Percentiles rank a stretch among this genome's conserved stretches.
phyloP scores from a whole-genome alignment of 2,113 vertebrate genomes.

The Rhinopomastus cyanomelas region DNA sequence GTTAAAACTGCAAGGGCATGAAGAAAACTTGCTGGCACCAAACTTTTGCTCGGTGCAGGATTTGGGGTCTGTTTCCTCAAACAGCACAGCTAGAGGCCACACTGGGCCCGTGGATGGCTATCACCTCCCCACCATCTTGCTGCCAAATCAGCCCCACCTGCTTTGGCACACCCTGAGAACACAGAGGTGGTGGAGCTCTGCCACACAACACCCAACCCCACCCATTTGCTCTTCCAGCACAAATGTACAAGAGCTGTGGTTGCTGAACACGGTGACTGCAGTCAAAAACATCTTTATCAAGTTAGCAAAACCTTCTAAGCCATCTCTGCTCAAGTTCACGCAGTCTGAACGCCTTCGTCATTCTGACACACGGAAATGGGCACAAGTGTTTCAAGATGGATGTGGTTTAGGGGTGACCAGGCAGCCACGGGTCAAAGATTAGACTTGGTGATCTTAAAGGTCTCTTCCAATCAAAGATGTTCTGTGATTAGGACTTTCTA shows the following conservation, averaged over 20 bases:
- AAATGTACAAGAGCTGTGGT: fast-evolving
- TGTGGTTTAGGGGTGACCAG: too few relatives aligned
- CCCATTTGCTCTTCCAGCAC: not conserved
- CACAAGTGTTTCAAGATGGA: not conserved
- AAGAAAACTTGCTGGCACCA: not conserved
- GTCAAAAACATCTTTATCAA: not conserved
- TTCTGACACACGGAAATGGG: not conserved
- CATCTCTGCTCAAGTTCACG: fast-evolving
- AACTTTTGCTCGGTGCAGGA: not conserved
- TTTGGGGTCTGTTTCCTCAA: not conserved
- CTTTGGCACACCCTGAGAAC: slow-evolving; percentile 1
- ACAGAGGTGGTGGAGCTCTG: not conserved
- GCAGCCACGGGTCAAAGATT: too few relatives aligned
- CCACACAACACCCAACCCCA: not conserved
- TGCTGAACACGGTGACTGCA: not conserved
- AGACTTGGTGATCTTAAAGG: too few relatives aligned
- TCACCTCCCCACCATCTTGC: not conserved
- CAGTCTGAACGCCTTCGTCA: not conserved
- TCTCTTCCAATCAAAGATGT: too few relatives aligned
- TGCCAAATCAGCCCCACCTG: not conserved
- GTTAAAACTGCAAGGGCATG: not conserved
- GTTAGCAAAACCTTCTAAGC: not conserved
- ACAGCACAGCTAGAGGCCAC: not conserved
- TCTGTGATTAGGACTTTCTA: not conserved
- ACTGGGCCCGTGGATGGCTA: not conserved